Conservation (phyloP, 2,888 invertebrate genomes). For the Germaria angustata region DNA sequence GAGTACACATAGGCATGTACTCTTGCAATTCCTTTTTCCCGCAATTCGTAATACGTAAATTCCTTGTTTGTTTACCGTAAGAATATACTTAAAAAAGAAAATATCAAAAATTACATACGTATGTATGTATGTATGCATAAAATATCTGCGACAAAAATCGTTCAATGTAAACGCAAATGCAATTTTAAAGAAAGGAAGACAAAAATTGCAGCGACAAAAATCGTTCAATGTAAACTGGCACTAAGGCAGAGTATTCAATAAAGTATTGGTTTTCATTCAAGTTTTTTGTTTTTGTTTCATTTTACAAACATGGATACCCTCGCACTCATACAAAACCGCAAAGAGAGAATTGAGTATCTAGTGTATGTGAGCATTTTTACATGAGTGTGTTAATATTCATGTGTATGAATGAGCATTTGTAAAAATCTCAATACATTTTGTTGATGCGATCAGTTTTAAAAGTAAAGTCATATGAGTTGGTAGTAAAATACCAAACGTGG, state of each 20-base stretch:
- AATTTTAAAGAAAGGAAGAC: too few relatives aligned
- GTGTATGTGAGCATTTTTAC: constrained; percentile 4
- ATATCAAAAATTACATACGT: too few relatives aligned
- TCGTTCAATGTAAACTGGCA: too few relatives aligned
- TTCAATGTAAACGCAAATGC: too few relatives aligned
- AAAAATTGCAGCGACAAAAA: too few relatives aligned
- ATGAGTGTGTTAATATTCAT: constrained; percentile 16
- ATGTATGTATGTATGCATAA: too few relatives aligned
- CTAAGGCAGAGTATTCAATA: constrained; percentile 8
- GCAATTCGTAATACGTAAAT: too few relatives aligned
- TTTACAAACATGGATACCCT: constrained; percentile 14
- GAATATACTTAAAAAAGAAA: too few relatives aligned
- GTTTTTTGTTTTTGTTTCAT: constrained; percentile 67
- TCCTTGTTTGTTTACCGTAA: too few relatives aligned
- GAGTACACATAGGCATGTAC: too few relatives aligned
- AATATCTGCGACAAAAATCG: too few relatives aligned
- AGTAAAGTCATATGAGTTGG: constrained; percentile 76
- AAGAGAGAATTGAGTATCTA: constrained; percentile 44
- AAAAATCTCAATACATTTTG: constrained; percentile 70
- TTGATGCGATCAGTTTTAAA: constrained; percentile 80
- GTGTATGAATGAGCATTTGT: constrained; percentile 28
- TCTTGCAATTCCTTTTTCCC: too few relatives aligned
- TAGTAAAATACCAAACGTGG: constrained; percentile 58
- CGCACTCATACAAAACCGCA: background rate
- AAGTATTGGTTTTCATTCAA: constrained; percentile 75